phyloP scores from a whole-genome alignment of 2,797 vertebrate species.

The Cryptoblepharus egeriae region DNA sequence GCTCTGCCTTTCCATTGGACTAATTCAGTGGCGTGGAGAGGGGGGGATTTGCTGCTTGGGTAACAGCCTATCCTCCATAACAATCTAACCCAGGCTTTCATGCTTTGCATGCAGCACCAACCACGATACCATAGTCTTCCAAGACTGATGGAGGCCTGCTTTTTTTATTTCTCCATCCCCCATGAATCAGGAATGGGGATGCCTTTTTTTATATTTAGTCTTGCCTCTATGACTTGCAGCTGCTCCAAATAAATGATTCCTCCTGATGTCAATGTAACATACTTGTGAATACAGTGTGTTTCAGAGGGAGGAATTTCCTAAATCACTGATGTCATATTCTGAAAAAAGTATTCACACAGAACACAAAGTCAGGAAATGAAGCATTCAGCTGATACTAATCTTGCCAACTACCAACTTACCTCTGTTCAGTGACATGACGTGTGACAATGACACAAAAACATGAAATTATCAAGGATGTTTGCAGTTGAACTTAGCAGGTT shows the following conservation, averaged over 20 bases:
- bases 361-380: constrained; percentile 9
- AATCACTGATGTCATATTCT: neutral
- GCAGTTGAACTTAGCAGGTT: no score
- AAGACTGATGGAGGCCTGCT: no score
- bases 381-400: constrained; percentile 7
- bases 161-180: neutral
- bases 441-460: neutral
- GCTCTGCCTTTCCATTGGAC: no score
- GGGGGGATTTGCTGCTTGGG: no score
- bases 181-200: neutral
- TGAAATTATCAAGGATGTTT: neutral
- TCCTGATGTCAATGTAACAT: neutral
- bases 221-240: neutral
- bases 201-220: neutral
- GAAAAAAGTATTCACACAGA: neutral
- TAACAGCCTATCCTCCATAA: no score
- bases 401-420: constrained; percentile 5
- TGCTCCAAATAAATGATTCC: neutral
- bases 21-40: no score
- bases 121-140: no score
- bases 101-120: no score
- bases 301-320: neutral
- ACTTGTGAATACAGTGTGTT: neutral
- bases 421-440: neutral
- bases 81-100: no score